phyloP scores from a whole-genome alignment of 1,140 invertebrate genomes.

The Cryptotermes secundus region DNA sequence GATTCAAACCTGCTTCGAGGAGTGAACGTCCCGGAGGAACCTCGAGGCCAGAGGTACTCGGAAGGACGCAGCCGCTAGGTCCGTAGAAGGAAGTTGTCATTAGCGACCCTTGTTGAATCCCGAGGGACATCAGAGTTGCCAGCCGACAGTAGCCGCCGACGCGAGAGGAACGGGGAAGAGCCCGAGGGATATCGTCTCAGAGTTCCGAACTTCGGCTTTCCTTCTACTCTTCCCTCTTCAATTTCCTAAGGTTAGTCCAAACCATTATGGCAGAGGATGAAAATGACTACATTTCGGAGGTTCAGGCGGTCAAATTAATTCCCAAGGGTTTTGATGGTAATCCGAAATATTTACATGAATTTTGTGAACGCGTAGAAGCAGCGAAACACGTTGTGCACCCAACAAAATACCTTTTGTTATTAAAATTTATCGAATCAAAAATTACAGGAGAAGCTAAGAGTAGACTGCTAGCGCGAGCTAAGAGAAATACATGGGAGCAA shows the following conservation, averaged over 20 bases:
- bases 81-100: slow-evolving; percentile 5
- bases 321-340: slow-evolving; percentile 8
- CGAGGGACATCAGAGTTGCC: not conserved
- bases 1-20: not conserved
- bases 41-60: not conserved
- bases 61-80: too few relatives aligned
- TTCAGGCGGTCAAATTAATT: slow-evolving; percentile 27
- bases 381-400: not conserved
- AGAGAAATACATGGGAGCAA: not conserved
- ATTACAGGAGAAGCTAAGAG: slow-evolving; percentile 11
- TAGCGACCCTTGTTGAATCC: not conserved
- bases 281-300: not conserved
- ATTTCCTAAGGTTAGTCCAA: slow-evolving; percentile 20
- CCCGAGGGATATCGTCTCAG: not conserved
- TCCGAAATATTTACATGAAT: not conserved
- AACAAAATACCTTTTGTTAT: not conserved
- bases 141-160: not conserved
- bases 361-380: slow-evolving; percentile 3
- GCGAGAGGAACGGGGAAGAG: not conserved
- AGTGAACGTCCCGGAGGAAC: slow-evolving; percentile 17
- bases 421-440: slow-evolving; percentile 28
- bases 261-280: slow-evolving; percentile 14
- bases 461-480: not conserved
- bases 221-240: not conserved
- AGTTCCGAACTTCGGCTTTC: not conserved